Base-by-base conservation (phyloP, 2,797 vertebrate species). In the Champsocephalus esox region DNA sequence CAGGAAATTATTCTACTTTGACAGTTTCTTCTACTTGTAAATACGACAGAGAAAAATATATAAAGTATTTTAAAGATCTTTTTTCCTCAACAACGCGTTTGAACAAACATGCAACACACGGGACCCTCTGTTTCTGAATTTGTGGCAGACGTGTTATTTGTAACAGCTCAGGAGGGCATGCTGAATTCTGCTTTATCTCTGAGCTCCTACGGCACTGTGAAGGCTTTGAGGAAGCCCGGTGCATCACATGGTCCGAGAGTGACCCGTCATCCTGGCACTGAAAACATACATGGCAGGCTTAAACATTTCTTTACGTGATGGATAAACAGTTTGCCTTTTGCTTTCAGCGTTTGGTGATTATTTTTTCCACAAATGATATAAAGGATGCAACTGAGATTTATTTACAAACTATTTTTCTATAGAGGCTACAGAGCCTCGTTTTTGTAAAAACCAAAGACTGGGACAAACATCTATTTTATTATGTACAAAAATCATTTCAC, bases 381-480 rank as follows among this genome's bases (percentile, higher is more conserved):
- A 73, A 73, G 17, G 56, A 75, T 82, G 59, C 64, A 85, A 79
- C 58, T 57, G 12, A 73, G 62, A 91, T 75, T 90, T 79, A 82
- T 28, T 28, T 74, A 83, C 70, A 88, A 85, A 91, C 86, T 92
- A 90, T 93, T 94, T 94, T 95, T 95, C 86, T 94, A 94, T 74
- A 72, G 62, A 83, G 82, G 79, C 62, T 63, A 85, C 58, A 44
- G 64, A 50, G 46, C 76, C 80, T 85, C 24, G 12, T 84, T 89
- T 92, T 91, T 88, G 75, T 86, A 84, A 91, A 68, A 87, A 93
- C 94, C 94, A 95, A 94, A 95, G 93, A 93, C 43, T 51, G 70
- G 85, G 75, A 87, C 62, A 88, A 84, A 57, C 51, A 85, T 88
- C 77, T 92, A 94, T 94, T 92, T 94, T 95, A 87, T 82, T 92